A percentile compares a stretch with the other conserved stretches of the same genome.
Evolutionary conservation across 2,888 invertebrate species (phyloP).

Genomic region (Drosophila lutescens): DNA sequence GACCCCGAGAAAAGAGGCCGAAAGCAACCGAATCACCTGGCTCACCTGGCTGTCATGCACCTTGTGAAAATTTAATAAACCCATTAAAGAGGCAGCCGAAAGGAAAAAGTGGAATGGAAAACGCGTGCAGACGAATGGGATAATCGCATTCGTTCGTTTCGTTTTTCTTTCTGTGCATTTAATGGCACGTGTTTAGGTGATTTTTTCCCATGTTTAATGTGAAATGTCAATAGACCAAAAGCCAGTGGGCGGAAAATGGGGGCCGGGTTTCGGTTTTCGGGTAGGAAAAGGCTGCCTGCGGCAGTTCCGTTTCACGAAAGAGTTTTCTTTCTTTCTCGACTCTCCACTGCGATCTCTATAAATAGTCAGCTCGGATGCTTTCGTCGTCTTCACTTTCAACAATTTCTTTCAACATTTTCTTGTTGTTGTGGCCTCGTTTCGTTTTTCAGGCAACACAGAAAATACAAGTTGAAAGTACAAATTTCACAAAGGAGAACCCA

Average conservation of each 20-base stretch:
- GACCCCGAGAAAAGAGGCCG: conserved; percentile 6
- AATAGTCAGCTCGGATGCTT: conserved; percentile 40
- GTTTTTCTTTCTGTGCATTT: conserved; percentile 26
- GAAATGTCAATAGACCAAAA: conserved; percentile 39
- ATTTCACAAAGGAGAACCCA: conserved; percentile 6
- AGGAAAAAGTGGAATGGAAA: conserved; percentile 23
- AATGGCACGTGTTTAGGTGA: conserved; percentile 35
- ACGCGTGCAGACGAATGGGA: conserved; percentile 45
- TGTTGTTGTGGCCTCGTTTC: conserved; percentile 42
- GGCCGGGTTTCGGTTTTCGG: not conserved
- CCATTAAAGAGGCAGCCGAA: conserved; percentile 38
- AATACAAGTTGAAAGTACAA: conserved; percentile 33
- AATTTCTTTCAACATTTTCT: conserved; percentile 50
- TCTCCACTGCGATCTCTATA: conserved; percentile 40
- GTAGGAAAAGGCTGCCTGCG: conserved; percentile 7
- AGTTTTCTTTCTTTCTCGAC: conserved; percentile 41
- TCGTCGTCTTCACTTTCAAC: conserved; percentile 50
- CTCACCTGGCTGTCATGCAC: conserved; percentile 27
- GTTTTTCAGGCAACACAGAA: conserved; percentile 19
- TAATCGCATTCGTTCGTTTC: conserved; percentile 16
- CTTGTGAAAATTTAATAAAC: conserved; percentile 48
- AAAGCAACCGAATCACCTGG: conserved; percentile 8
- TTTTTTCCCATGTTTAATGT: conserved; percentile 15
- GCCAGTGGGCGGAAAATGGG: conserved; percentile 2
- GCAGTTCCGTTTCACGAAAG: conserved; percentile 50